Conservation (phyloP, 2,888 invertebrate genomes). For the Yponomeuta evonymella region DNA sequence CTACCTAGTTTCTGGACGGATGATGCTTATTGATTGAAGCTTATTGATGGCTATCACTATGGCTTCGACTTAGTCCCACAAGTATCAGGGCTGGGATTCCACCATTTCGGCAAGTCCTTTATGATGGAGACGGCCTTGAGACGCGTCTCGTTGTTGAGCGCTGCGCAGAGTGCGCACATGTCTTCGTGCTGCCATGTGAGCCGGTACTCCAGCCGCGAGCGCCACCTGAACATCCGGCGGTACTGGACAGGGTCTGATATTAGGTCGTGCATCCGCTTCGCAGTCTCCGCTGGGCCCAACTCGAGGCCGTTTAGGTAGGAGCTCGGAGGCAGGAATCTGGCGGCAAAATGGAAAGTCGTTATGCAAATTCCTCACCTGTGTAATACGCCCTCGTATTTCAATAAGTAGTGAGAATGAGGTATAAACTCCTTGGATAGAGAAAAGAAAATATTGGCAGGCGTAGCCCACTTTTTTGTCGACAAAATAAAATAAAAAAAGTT, state of each 20-base stretch:
- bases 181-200: slow-evolving; percentile 18
- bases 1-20: no score
- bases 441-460: no score
- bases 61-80: not conserved
- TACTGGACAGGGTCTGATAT: slow-evolving; percentile 28
- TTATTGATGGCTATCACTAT: no score
- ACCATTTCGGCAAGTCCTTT: slow-evolving; percentile 19
- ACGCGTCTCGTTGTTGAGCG: slow-evolving; percentile 15
- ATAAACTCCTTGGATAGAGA: no score
- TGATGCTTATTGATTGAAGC: no score
- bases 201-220: slow-evolving; percentile 25
- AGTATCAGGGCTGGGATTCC: slow-evolving; percentile 9
- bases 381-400: no score
- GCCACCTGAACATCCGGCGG: slow-evolving; percentile 36
- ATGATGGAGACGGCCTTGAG: slow-evolving; percentile 4
- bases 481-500: no score
- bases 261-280: slow-evolving; percentile 30
- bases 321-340: slow-evolving; percentile 33
- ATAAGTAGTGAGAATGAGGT: no score
- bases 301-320: slow-evolving; percentile 33
- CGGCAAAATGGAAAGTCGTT: slow-evolving; percentile 2
- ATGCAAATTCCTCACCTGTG: no score
- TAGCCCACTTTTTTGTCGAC: no score
- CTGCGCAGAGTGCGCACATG: slow-evolving; percentile 23
- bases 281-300: slow-evolving; percentile 29